Base-by-base conservation (phyloP, 1,140 invertebrate species). In the Drosophila littoralis region DNA sequence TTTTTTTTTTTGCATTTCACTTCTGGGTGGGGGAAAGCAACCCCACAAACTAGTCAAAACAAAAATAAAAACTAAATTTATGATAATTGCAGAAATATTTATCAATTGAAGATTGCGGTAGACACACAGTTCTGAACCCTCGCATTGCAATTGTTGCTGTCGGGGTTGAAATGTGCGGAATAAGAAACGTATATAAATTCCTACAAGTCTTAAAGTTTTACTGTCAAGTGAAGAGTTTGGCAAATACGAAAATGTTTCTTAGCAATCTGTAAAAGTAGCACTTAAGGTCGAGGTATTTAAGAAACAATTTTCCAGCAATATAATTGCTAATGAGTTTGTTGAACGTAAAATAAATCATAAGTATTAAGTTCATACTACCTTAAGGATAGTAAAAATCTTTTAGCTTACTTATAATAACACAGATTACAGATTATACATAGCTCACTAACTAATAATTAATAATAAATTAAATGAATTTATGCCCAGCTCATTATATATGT, bases 41-140 rank as follows among this genome's bases (percentile, higher is more conserved):
- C 63, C 69, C 52, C 52, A 1, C 7, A 17, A 13, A 10, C 13
- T 10, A 70, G 45, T 36, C 6, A 13, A 40, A 40, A 6, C 32
- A 57, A 58, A 58, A 59, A 59, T 35, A 13, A 15, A 15, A 13
- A 12, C 15, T 12, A 71, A 68, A 73, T 60, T 60, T 60, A 73
- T 52, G 54, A 59, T 72, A 72, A 72, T 72, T 72, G 63, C 54
- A 38, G 43, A 38, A 68, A 73, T 68, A 68, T 73, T 17, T 73
- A 48, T 55, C 70, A 73, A 73, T 73, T 73, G 33, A 73, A 28
- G 54, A 33, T 46, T 67, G 54, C 33, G 17, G 43, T 48, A 33
- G 46, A 40, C 32, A 59, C 32, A 59, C 7, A 28, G 12, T 35
- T 36, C 40, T 10, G 15, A 17, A 13, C 55, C 55, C 55, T 59